These are phyloP conservation scores for Muricea muricata DNA, from an alignment of 92 coral and sea anemone species.

Conservation along the genomic window DNA sequence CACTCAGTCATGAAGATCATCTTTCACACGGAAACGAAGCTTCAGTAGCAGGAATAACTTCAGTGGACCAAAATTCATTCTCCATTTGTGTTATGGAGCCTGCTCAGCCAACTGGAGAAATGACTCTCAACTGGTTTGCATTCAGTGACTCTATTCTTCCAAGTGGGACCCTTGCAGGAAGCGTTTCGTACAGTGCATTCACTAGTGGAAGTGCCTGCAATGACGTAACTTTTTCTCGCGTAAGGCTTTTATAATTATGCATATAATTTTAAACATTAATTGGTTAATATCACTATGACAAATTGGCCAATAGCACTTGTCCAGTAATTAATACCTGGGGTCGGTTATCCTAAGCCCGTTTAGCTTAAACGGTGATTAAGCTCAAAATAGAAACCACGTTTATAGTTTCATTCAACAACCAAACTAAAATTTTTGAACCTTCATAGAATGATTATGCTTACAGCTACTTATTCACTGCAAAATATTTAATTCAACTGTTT, in stretches of 20 bases:
- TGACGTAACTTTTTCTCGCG: background rate
- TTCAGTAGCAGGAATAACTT: background rate
- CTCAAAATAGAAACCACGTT: too few relatives aligned
- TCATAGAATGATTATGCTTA: too few relatives aligned
- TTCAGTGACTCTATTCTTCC: background rate
- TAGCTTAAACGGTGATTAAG: too few relatives aligned
- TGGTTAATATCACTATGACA: too few relatives aligned
- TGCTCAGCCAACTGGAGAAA: constrained; percentile 11
- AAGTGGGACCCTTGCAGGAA: constrained; percentile 10
- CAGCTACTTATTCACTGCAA: too few relatives aligned
- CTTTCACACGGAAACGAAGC: constrained; percentile 8
- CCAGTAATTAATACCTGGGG: too few relatives aligned
- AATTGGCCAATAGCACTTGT: too few relatives aligned
- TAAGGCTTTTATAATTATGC: background rate
- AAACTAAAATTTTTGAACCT: too few relatives aligned
- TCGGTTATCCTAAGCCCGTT: too few relatives aligned
- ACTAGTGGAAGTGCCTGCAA: constrained; percentile 16
- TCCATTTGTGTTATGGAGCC: constrained; percentile 19
- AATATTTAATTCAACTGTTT: too few relatives aligned
- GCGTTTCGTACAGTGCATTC: constrained; percentile 9
- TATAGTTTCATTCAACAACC: too few relatives aligned
- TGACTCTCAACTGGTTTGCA: constrained; percentile 30
- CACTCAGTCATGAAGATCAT: constrained; percentile 21
- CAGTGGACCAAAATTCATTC: background rate
- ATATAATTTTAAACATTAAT: too few relatives aligned